Conservation (phyloP, 1,140 invertebrate species). For the Zaprionus tsacasi region DNA sequence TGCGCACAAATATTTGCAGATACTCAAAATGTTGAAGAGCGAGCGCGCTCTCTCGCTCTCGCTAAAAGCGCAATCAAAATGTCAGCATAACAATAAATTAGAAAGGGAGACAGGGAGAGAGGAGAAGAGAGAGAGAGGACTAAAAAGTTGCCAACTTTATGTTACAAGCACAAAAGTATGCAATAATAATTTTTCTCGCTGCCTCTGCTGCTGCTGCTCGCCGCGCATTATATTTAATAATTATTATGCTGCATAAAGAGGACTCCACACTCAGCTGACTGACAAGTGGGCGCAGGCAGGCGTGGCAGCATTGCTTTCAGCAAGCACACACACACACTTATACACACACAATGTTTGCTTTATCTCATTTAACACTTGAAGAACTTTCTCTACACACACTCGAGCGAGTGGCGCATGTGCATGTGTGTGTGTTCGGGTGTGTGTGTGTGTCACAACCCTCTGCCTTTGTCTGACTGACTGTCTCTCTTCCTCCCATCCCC, state of each 20-base stretch:
- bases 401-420: conserved; percentile 4
- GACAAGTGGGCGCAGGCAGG: conserved; percentile 9
- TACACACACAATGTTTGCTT: conserved; percentile 64
- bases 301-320: conserved; percentile 17
- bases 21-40: conserved; percentile 44
- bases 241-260: conserved; percentile 51
- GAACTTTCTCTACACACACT: conserved; percentile 61
- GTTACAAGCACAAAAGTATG: conserved; percentile 45
- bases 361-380: conserved; percentile 82
- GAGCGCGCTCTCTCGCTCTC: conserved; percentile 2
- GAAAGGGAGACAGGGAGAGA: conserved; percentile 6
- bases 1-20: conserved; percentile 68
- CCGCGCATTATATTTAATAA: conserved; percentile 58
- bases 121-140: conserved; percentile 1
- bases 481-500: not conserved
- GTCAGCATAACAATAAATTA: conserved; percentile 72
- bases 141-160: conserved; percentile 50
- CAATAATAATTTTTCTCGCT: conserved; percentile 37
- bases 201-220: not conserved
- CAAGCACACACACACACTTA: not conserved
- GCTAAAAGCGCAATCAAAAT: conserved; percentile 69
- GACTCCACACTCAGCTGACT: conserved; percentile 32
- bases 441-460: conserved; percentile 14
- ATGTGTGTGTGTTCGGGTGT: conserved; percentile 20
- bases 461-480: not conserved